phyloP scores from a whole-genome alignment of 92 coral and sea anemone genomes.

The Porites evermanni region DNA sequence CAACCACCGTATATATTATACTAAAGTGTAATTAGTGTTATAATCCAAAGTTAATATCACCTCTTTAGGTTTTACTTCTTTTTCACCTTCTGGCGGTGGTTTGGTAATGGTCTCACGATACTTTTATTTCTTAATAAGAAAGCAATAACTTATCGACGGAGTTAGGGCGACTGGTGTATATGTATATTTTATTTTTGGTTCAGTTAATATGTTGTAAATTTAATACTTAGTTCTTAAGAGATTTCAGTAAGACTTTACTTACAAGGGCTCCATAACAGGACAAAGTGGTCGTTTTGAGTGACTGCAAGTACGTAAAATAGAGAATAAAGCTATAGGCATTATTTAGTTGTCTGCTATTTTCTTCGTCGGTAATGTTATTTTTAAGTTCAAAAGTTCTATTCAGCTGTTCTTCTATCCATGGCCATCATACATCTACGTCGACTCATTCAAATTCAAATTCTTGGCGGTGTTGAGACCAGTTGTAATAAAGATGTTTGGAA shows the following conservation, averaged over 20 bases:
- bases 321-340: conserved; percentile 32
- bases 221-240: conserved; percentile 37
- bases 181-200: conserved; percentile 50
- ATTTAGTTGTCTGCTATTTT: conserved; percentile 12
- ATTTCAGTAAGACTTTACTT: conserved; percentile 22
- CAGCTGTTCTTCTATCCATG: too few species aligned
- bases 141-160: background rate
- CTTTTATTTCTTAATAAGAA: conserved; percentile 19
- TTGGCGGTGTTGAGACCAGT: too few species aligned
- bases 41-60: background rate
- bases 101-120: background rate
- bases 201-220: conserved; percentile 28
- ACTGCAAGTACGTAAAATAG: conserved; percentile 31
- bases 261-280: conserved; percentile 39
- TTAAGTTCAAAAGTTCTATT: too few species aligned
- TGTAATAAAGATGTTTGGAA: too few species aligned
- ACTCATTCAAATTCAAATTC: too few species aligned
- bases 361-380: background rate
- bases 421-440: too few species aligned
- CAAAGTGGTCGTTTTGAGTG: conserved; percentile 43
- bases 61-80: conserved; percentile 7
- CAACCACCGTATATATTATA: background rate
- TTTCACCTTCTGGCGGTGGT: conserved; percentile 15
- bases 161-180: conserved; percentile 16
- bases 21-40: background rate